Evolutionary conservation across 2,113 vertebrate genomes (phyloP).

Genomic region (Strix uralensis): DNA sequence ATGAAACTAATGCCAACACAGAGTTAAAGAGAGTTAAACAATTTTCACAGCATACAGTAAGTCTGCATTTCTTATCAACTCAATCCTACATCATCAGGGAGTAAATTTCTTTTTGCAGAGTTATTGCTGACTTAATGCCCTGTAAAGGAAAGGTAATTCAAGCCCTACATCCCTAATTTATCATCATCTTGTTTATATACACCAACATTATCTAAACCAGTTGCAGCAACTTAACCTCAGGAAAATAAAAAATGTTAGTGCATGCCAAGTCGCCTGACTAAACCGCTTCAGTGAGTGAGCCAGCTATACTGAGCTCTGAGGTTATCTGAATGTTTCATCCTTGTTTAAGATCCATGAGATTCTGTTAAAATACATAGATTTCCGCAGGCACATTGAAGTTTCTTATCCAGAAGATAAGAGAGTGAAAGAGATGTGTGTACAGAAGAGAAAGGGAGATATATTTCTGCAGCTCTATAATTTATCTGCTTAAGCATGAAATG

Average conservation of each 20-base stretch:
- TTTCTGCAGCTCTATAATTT: not conserved
- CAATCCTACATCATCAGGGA: not conserved
- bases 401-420: not conserved
- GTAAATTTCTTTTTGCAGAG: not conserved
- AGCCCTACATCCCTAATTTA: not conserved
- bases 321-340: not conserved
- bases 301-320: not conserved
- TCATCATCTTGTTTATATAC: not conserved
- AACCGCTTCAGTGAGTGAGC: not conserved
- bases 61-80: not conserved
- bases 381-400: not conserved
- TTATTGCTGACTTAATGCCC: not conserved
- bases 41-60: not conserved
- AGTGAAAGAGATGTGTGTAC: not conserved
- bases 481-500: not conserved
- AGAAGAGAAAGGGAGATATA: not conserved
- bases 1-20: not conserved
- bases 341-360: not conserved
- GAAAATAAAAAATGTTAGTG: not conserved
- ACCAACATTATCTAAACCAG: not conserved
- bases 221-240: not conserved
- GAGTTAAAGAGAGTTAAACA: not conserved
- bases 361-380: not conserved
- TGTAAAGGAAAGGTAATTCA: not conserved
- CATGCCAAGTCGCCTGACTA: not conserved